Percentiles rank a stretch among this genome's conserved stretches.
Conservation (phyloP, 1,140 invertebrate genomes). For the Drosophila ambigua region DNA sequence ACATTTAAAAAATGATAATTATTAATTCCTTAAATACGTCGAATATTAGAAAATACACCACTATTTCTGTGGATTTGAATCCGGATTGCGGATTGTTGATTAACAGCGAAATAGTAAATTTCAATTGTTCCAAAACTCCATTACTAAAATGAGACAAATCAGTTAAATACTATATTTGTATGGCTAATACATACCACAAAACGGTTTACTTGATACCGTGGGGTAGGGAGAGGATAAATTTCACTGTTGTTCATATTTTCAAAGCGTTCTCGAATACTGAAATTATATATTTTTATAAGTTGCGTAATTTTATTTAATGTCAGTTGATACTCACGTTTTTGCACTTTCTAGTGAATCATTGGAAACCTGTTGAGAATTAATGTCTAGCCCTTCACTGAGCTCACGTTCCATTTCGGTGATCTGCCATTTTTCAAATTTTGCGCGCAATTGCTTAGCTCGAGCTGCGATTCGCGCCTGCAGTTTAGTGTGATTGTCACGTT, state of each 20-base stretch:
- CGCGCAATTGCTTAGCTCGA: constrained; percentile 93
- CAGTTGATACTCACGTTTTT: constrained; percentile 84
- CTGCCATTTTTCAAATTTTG: constrained; percentile 96
- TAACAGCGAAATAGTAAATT: too few species aligned
- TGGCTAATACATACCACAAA: constrained; percentile 90
- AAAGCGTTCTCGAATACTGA: constrained; percentile 91
- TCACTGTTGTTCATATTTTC: constrained; percentile 89
- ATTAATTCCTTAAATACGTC: too few species aligned
- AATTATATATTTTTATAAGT: constrained; percentile 29
- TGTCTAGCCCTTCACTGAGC: constrained; percentile 74
- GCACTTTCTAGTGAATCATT: constrained; percentile 90
- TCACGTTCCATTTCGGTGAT: constrained; percentile 87
- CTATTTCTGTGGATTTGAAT: too few species aligned
- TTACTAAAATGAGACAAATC: too few species aligned
- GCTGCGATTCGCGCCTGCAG: constrained; percentile 90
- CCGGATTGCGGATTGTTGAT: too few species aligned
- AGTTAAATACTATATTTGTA: neutral
- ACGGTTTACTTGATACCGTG: constrained; percentile 90
- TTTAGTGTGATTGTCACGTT: neutral
- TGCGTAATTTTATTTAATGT: constrained; percentile 16
- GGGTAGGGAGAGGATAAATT: constrained; percentile 85
- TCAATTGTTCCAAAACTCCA: too few species aligned
- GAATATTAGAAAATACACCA: too few species aligned
- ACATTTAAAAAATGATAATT: too few species aligned
- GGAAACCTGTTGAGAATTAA: constrained; percentile 85